Percentiles rank a stretch among this genome's conserved stretches.
phyloP scores from a whole-genome alignment of 2,888 invertebrate genomes.

The Branchipolynoe longqiensis region DNA sequence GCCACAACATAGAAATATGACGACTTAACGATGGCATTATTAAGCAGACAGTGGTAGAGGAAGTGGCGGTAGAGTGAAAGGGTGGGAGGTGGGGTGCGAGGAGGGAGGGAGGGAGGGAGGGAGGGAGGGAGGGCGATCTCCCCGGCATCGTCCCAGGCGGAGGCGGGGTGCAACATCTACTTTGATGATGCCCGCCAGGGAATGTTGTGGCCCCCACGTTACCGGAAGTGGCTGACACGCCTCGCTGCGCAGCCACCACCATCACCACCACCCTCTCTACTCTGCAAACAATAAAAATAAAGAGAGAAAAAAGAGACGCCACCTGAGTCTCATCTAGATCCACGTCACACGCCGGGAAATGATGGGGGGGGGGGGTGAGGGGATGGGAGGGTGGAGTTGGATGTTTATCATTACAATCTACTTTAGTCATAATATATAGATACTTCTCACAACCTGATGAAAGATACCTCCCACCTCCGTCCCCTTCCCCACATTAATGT shows the following conservation, averaged over 20 bases:
- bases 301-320: too few species aligned
- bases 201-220: too few species aligned
- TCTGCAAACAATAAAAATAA: too few species aligned
- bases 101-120: neutral
- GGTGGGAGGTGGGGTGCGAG: neutral
- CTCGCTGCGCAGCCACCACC: neutral
- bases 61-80: too few species aligned
- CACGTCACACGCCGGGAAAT: constrained; percentile 24
- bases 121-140: neutral
- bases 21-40: too few species aligned
- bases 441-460: too few species aligned
- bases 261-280: neutral
- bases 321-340: neutral
- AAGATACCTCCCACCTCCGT: too few species aligned
- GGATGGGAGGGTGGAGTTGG: neutral
- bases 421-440: neutral
- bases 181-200: neutral
- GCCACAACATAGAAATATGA: too few species aligned
- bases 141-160: neutral
- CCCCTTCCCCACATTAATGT: too few species aligned
- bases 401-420: neutral
- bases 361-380: neutral
- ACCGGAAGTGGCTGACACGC: constrained; percentile 26
- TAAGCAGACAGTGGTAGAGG: too few species aligned
- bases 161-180: neutral